phyloP scores from a whole-genome alignment of 2,888 invertebrate species.

The Galeopsomyia nigrocyanea region DNA sequence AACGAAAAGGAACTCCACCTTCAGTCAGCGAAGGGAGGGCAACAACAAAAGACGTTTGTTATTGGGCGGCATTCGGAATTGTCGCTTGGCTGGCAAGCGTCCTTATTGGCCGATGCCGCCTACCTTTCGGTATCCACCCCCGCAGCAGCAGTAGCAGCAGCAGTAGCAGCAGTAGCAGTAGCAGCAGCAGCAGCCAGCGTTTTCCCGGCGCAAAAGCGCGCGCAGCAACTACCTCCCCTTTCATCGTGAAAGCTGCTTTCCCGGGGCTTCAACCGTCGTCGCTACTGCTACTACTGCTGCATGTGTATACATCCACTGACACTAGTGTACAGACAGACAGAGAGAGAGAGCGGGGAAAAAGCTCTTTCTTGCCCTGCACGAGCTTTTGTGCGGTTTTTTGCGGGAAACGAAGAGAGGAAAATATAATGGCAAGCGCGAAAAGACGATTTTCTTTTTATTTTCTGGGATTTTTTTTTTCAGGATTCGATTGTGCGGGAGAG shows the following conservation, averaged over 20 bases:
- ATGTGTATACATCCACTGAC: background rate
- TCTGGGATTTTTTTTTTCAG: too few relatives aligned
- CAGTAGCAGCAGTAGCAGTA: too few relatives aligned
- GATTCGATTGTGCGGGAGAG: too few relatives aligned
- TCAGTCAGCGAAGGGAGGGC: conserved; percentile 50
- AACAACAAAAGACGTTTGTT: conserved; percentile 69
- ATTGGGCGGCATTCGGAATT: conserved; percentile 68
- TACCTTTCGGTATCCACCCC: conserved; percentile 39
- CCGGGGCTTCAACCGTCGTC: background rate
- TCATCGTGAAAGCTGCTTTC: conserved; percentile 29
- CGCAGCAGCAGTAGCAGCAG: conserved; percentile 48
- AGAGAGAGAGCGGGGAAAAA: too few relatives aligned
- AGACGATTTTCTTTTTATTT: too few relatives aligned
- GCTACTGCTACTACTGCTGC: background rate
- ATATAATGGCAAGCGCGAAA: background rate
- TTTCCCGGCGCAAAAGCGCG: conserved; percentile 51
- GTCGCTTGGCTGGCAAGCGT: conserved; percentile 59
- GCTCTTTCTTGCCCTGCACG: too few relatives aligned
- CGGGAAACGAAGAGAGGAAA: background rate
- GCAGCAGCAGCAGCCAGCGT: conserved; percentile 50
- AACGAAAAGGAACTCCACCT: conserved; percentile 24
- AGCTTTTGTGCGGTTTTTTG: too few relatives aligned
- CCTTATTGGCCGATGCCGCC: conserved; percentile 63
- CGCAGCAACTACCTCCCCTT: conserved; percentile 53
- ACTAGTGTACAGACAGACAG: too few relatives aligned